phyloP scores from a whole-genome alignment of 2,797 vertebrate species.

The Molossus molossus region DNA sequence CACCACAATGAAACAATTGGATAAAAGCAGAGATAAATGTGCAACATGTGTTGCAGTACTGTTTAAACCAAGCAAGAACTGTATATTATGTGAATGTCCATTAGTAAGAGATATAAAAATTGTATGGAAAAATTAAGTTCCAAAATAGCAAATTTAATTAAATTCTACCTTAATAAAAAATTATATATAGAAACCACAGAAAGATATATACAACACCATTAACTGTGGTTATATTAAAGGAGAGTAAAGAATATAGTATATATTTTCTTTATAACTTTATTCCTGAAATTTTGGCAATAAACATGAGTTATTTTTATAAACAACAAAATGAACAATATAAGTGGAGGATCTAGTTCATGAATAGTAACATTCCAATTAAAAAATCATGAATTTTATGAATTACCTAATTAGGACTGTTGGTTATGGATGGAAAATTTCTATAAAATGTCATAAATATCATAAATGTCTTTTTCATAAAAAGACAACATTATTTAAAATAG shows the following conservation, averaged over 20 bases:
- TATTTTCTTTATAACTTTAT: conserved; percentile 57
- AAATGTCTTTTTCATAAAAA: conserved; percentile 19
- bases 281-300: conserved; percentile 56
- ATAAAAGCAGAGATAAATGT: conserved; percentile 48
- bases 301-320: conserved; percentile 43
- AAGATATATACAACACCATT: conserved; percentile 2
- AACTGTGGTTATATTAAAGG: conserved; percentile 33
- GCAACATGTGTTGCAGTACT: not conserved
- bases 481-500: conserved; percentile 48
- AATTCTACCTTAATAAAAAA: conserved; percentile 59
- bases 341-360: not conserved
- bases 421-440: conserved; percentile 41
- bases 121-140: conserved; percentile 17
- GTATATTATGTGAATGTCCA: conserved; percentile 19
- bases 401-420: conserved; percentile 25
- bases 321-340: conserved; percentile 38
- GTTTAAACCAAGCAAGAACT: conserved; percentile 42
- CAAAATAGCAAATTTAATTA: conserved; percentile 48
- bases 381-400: conserved; percentile 54
- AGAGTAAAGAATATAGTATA: not conserved
- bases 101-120: conserved; percentile 47
- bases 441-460: conserved; percentile 1
- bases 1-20: conserved; percentile 51
- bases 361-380: conserved; percentile 42
- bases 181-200: conserved; percentile 11